phyloP scores from a whole-genome alignment of 2,797 vertebrate genomes.

The Pristis pectinata region DNA sequence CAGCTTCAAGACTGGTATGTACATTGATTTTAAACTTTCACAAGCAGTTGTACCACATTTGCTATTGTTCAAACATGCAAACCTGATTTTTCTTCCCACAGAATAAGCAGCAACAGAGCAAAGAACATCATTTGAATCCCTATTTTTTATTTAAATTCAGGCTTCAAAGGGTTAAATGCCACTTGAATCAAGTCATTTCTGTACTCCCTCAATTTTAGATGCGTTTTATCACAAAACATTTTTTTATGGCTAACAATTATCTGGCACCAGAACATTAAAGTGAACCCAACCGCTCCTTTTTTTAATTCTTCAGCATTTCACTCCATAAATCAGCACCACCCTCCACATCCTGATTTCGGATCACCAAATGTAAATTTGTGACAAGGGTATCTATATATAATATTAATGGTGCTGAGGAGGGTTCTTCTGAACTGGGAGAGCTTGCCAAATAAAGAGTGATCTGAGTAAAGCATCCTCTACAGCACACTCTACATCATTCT shows the following conservation, averaged over 20 bases:
- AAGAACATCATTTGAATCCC: background rate
- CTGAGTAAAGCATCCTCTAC: slow-evolving; percentile 65
- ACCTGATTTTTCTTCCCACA: background rate
- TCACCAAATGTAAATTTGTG: slow-evolving; percentile 85
- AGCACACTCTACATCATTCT: slow-evolving; percentile 64
- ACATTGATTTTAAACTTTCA: background rate
- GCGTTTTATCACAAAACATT: slow-evolving; percentile 31
- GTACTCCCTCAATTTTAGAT: slow-evolving; percentile 13
- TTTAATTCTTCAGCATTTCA: slow-evolving; percentile 64
- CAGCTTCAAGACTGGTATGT: background rate
- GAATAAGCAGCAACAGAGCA: background rate
- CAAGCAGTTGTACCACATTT: background rate
- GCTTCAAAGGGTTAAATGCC: slow-evolving; percentile 25
- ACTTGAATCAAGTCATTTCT: slow-evolving; percentile 32
- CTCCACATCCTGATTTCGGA: slow-evolving; percentile 70
- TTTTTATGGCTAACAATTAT: slow-evolving; percentile 19
- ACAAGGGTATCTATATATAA: slow-evolving; percentile 99
- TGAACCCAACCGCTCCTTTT: slow-evolving; percentile 45
- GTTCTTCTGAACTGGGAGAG: slow-evolving; percentile 66
- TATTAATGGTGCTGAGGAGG: slow-evolving; percentile 85
- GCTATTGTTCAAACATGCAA: background rate
- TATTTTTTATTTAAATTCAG: background rate
- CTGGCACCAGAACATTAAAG: slow-evolving; percentile 47
- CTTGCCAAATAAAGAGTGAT: slow-evolving; percentile 85
- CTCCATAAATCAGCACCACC: slow-evolving; percentile 65